Conservation (phyloP, 2,113 vertebrate species). For the Pachypanchax playfairii region DNA sequence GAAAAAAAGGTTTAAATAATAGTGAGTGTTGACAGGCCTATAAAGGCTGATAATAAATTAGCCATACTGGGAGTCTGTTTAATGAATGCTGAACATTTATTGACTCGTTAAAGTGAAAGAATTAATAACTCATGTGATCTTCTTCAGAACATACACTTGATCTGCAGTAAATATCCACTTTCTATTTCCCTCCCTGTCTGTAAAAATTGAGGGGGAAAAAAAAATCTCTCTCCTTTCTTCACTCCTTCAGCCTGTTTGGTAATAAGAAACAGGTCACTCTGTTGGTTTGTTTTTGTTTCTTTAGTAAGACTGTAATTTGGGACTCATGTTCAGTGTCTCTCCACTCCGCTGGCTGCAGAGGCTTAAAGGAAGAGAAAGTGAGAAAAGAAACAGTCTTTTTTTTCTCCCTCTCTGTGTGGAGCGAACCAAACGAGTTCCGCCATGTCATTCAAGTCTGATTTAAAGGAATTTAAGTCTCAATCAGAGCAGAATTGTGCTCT, state of each 20-base stretch:
- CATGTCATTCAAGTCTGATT: slow-evolving; percentile 60
- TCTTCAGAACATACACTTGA: slow-evolving; percentile 52
- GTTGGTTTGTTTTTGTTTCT: slow-evolving; percentile 77
- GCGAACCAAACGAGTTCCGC: slow-evolving; percentile 51
- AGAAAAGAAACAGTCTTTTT: background rate
- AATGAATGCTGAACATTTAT: slow-evolving; percentile 85
- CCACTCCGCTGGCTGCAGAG: slow-evolving; percentile 59
- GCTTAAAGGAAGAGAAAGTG: slow-evolving; percentile 57
- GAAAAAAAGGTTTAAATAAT: slow-evolving; percentile 44
- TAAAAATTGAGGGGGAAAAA: slow-evolving; percentile 39
- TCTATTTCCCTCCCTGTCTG: slow-evolving; percentile 48
- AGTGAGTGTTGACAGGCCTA: slow-evolving; percentile 87
- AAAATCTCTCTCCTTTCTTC: slow-evolving; percentile 45
- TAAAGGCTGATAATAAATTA: slow-evolving; percentile 89
- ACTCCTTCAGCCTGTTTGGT: slow-evolving; percentile 67
- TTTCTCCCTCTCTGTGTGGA: slow-evolving; percentile 53
- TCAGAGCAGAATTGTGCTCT: slow-evolving; percentile 50
- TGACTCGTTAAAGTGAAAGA: slow-evolving; percentile 77
- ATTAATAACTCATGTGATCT: slow-evolving; percentile 61
- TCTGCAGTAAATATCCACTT: slow-evolving; percentile 63
- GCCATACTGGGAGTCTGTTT: slow-evolving; percentile 79
- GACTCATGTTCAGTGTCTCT: slow-evolving; percentile 76
- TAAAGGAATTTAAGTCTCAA: slow-evolving; percentile 50
- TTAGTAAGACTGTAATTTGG: slow-evolving; percentile 75
- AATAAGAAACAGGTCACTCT: slow-evolving; percentile 77